Conservation (phyloP, 2,888 invertebrate genomes). For the Buathra laborator region DNA sequence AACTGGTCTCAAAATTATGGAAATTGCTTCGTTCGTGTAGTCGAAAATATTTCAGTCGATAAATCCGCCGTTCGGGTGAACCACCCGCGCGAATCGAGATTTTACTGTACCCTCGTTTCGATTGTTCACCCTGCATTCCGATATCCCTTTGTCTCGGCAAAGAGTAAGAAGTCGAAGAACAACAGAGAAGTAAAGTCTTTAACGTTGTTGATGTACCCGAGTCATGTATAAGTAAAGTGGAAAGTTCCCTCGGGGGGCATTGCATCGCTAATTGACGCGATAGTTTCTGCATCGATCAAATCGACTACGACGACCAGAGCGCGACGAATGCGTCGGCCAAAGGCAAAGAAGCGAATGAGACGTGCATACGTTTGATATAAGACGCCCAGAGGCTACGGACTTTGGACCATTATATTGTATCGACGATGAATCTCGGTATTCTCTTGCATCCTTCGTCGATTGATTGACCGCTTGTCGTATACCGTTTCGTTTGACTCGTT, state of each 20-base stretch:
- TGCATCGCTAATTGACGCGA: conserved; percentile 79
- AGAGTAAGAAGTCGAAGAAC: conserved; percentile 25
- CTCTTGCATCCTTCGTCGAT: conserved; percentile 47
- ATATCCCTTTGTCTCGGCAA: conserved; percentile 32
- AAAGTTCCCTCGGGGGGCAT: conserved; percentile 79
- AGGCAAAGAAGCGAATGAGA: conserved; percentile 30
- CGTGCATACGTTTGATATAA: conserved; percentile 24
- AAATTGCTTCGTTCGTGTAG: no score
- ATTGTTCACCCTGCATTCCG: conserved; percentile 1
- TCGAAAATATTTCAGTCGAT: no score
- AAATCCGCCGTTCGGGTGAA: no score
- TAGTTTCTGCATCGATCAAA: conserved; percentile 78
- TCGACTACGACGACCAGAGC: conserved; percentile 60
- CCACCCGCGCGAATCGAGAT: no score
- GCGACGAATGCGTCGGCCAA: not conserved
- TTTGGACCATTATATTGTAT: conserved; percentile 62
- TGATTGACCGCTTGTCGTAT: conserved; percentile 16
- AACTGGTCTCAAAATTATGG: no score
- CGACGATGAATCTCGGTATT: conserved; percentile 51
- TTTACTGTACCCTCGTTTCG: not conserved
- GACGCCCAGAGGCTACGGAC: conserved; percentile 58
- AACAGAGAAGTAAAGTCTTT: conserved; percentile 29
- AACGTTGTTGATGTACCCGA: not conserved
- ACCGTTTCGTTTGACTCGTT: conserved; percentile 3
- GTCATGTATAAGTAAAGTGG: conserved; percentile 71